These are phyloP conservation scores for Cryptotermes secundus DNA, from an alignment of 1,140 invertebrate genomes.

Conservation along the genomic window DNA sequence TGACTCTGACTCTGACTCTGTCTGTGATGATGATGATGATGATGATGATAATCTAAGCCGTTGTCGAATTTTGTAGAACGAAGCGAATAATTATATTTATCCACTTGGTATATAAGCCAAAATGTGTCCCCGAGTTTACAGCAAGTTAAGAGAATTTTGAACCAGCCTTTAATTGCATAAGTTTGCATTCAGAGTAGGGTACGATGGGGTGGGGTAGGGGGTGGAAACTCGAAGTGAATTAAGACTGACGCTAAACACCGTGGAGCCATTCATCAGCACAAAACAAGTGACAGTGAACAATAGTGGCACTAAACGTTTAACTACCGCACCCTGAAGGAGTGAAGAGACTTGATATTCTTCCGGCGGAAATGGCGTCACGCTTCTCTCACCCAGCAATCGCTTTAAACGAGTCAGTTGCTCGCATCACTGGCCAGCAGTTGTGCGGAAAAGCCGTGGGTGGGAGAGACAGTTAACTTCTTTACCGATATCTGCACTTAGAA, in stretches of 20 bases:
- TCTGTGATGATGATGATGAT: no score
- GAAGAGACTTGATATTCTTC: slow-evolving; percentile 1
- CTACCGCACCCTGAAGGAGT: slow-evolving; percentile 4
- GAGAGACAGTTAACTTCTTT: neutral
- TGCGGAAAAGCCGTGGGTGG: neutral
- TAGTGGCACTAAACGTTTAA: slow-evolving; percentile 16
- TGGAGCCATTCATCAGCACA: slow-evolving; percentile 9
- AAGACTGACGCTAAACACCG: slow-evolving; percentile 7
- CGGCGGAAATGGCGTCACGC: slow-evolving; percentile 6
- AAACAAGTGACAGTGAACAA: slow-evolving; percentile 19
- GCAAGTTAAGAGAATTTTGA: no score
- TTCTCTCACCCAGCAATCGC: slow-evolving; percentile 1
- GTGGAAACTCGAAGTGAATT: neutral
- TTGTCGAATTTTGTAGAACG: no score
- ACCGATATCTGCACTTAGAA: no score
- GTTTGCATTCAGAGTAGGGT: neutral
- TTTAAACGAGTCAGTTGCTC: neutral
- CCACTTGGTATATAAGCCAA: no score
- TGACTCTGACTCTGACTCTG: no score
- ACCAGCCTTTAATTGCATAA: no score
- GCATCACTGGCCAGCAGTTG: neutral
- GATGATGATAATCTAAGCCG: no score
- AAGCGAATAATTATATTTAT: no score
- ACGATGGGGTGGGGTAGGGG: neutral
- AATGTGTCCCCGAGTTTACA: no score